Percentiles rank a stretch among this genome's conserved stretches.
phyloP scores from a whole-genome alignment of 2,113 vertebrate species.

The Callopanchax toddi region DNA sequence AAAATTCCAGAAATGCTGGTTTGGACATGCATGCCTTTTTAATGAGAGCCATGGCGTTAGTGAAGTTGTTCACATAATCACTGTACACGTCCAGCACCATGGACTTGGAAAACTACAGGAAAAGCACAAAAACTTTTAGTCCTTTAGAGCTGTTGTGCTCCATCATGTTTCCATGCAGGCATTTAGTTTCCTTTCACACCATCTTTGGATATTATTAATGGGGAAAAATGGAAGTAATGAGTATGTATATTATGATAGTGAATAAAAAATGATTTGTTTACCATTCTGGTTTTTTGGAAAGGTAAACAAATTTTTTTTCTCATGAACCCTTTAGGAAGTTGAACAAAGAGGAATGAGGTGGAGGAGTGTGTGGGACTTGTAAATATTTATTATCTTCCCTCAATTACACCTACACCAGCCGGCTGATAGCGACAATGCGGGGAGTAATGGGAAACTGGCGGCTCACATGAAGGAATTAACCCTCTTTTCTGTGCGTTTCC shows the following conservation, averaged over 20 bases:
- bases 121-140: conserved; percentile 3
- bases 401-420: conserved; percentile 66
- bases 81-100: conserved; percentile 98
- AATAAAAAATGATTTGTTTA: conserved; percentile 66
- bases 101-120: conserved; percentile 92
- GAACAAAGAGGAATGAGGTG: conserved; percentile 39
- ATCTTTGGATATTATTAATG: conserved; percentile 32
- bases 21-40: conserved; percentile 97
- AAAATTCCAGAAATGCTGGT: conserved; percentile 93
- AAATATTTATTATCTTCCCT: conserved; percentile 54
- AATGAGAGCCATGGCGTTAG: conserved; percentile 93
- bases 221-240: conserved; percentile 49
- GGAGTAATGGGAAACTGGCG: conserved; percentile 37
- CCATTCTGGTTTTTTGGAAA: conserved; percentile 42
- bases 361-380: not conserved
- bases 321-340: conserved; percentile 55
- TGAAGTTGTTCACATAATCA: conserved; percentile 98
- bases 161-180: conserved; percentile 3
- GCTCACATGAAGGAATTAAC: conserved; percentile 48
- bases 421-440: conserved; percentile 43
- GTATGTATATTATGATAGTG: conserved; percentile 51
- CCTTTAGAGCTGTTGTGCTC: not conserved
- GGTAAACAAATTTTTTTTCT: conserved; percentile 45
- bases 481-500: conserved; percentile 28
- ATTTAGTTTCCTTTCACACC: conserved; percentile 36